These are phyloP conservation scores for Megalonaias nervosa DNA, from an alignment of 1,140 invertebrate species.

Conservation along the genomic window DNA sequence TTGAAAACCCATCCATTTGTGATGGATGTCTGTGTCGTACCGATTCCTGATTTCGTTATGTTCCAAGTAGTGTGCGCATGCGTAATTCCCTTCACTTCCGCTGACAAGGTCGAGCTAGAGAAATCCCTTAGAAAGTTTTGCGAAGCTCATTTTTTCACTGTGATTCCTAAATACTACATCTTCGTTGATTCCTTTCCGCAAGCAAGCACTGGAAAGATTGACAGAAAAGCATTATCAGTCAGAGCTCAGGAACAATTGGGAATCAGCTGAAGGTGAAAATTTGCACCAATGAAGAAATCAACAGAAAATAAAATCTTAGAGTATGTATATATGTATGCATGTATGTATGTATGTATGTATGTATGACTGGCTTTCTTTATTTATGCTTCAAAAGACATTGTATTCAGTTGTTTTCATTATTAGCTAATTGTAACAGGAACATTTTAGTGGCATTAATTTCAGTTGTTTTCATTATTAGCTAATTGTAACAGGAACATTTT, in stretches of 20 bases:
- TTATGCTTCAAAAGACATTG: too few relatives aligned
- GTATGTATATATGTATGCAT: too few relatives aligned
- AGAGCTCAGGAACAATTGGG: not conserved
- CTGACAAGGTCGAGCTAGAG: not conserved
- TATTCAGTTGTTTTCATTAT: too few relatives aligned
- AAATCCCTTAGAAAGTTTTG: not conserved
- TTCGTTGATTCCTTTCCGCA: slow-evolving; percentile 19
- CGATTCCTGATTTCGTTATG: slow-evolving; percentile 19
- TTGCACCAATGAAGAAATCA: too few relatives aligned
- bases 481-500: too few relatives aligned
- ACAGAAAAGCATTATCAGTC: not conserved
- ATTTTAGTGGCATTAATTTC: too few relatives aligned
- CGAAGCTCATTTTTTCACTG: slow-evolving; percentile 1
- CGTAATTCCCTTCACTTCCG: not conserved
- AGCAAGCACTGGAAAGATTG: slow-evolving; percentile 9
- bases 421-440: too few relatives aligned
- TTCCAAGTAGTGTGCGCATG: slow-evolving; percentile 15
- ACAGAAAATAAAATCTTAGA: too few relatives aligned
- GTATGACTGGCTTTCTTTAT: too few relatives aligned
- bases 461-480: too few relatives aligned
- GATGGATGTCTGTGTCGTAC: slow-evolving; percentile 17
- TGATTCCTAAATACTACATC: slow-evolving; percentile 18
- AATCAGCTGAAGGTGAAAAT: too few relatives aligned
- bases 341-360: too few relatives aligned
- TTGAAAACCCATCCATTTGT: slow-evolving; percentile 8